Base-by-base conservation (phyloP, 2,113 vertebrate species). In the Protobothrops mucrosquamatus region DNA sequence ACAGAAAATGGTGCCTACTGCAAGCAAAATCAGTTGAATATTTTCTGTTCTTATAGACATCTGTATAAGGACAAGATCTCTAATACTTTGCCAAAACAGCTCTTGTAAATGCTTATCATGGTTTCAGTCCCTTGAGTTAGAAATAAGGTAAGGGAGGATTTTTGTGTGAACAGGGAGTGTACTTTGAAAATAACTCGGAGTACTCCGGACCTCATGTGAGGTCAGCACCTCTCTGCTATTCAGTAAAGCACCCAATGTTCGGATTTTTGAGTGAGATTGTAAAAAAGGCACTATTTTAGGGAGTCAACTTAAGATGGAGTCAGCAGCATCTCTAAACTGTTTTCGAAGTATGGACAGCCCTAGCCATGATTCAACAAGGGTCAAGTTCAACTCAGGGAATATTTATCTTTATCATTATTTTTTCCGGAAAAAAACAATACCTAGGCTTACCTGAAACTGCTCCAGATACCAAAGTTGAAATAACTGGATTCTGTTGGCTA, bases 381-480 rank as follows among this genome's bases (percentile, higher is more conserved):
- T 34, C n/a, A 34, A 74, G 64, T 74, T 74, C 64, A 74, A 81
- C 34, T 81, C 34, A 43, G 43, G 34, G 74, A 10, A 81, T 81
- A 43, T 81, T 81, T 81, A 81, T 81, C 6, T 22, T 22, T 18
- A 81, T 81, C 15, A 43, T 81, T 81, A 74, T 81, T 43, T 74
- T n/a, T 81, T 81, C 9, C 18, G 4, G 7, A 34, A 81, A 81
- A 10, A 69, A 81, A 23, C 18, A 81, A 39, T 81, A 81, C 18
- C 34, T 81, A 81, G 74, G 7, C 97, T 93, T 97, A 98, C 98
- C 98, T 97, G 98, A 98, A 69, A 98, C 97, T 52, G 46, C 52
- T 93, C 98, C 98, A 89, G 98, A 98, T 24, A 98, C 94, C 93
- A 98, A 91, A 0, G 98, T 99, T 43, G 98, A 98, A 64, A 98